Conservation (phyloP, 1,140 invertebrate species). For the Papilio machaon region DNA sequence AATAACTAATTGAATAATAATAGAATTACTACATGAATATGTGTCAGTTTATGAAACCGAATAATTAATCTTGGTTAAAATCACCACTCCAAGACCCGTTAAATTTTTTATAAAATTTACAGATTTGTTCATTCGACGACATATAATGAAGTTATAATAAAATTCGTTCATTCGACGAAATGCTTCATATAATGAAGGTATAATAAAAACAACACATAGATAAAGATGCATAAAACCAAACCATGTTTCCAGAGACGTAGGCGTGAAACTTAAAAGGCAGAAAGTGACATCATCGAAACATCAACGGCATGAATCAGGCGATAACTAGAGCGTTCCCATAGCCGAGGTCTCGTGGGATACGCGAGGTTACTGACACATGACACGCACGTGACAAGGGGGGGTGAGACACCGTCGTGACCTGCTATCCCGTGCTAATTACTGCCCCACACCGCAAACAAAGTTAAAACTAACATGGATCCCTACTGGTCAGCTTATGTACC, state of each 20-base stretch:
- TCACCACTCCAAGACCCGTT: too few relatives aligned
- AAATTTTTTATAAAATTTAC: too few relatives aligned
- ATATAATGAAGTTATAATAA: not conserved
- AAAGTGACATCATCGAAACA: slow-evolving; percentile 33
- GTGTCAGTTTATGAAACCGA: not conserved
- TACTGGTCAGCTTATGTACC: slow-evolving; percentile 23
- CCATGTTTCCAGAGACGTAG: slow-evolving; percentile 3
- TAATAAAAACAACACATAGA: not conserved
- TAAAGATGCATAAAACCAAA: slow-evolving; percentile 3
- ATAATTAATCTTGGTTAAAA: too few relatives aligned
- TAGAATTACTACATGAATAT: not conserved
- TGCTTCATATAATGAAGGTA: not conserved
- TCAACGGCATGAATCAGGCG: slow-evolving; percentile 27
- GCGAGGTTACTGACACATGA: slow-evolving; percentile 64
- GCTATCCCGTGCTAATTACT: slow-evolving; percentile 72
- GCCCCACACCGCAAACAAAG: slow-evolving; percentile 55
- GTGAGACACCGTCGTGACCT: slow-evolving; percentile 63
- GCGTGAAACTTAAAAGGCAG: slow-evolving; percentile 29
- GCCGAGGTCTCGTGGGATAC: slow-evolving; percentile 34
- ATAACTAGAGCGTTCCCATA: slow-evolving; percentile 38
- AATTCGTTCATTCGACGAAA: not conserved
- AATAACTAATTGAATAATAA: not conserved
- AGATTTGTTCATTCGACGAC: not conserved
- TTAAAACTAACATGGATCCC: slow-evolving; percentile 36
- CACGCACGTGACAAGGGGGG: slow-evolving; percentile 47